Base-by-base conservation (phyloP, 30 jellyfish, hydroid and myxozoan species). In the Nemopilema nomurai region DNA sequence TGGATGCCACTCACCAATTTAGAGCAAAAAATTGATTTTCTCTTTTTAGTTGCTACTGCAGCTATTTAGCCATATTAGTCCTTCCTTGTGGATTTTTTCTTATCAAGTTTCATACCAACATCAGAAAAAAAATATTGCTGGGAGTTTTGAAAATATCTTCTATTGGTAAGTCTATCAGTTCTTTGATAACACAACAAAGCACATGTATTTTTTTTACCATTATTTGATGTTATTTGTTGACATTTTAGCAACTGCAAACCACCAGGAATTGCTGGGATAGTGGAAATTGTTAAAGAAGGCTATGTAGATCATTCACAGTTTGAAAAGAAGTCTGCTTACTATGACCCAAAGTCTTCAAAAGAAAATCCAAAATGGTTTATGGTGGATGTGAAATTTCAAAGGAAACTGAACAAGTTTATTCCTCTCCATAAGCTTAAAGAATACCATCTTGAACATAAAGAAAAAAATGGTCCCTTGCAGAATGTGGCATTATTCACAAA, bases 261-360 rank as follows among this genome's bases (percentile, higher is more conserved):
- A 8, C 98, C 98, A 18, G 98, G 98, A 19, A 82, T 93, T 49
- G 98, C 96, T 57, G 98, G 97, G 8, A 31, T 93, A 16, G 80
- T 89, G 82, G 84, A 73, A 57, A 85, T 93, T 51, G 98, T 68
- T 20, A 88, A 89, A 85, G 91, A 89, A 57, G 97, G 98, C 8
- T 93, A 93, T 76, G 95, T 89, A n/a, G 98, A 93, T 66, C 93
- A 84, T 83, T 88, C 98, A 32, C 97, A 88, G 65, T 93, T 93
- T 81, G 97, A 88, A 68, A 88, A 77, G 65, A 88, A 84, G 32
- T 67, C 91, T 50, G 84, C 84, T 0, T 93, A 93, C 74, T 89
- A 57, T 89, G 97, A 93, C 63, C 94, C 97, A 64, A 93, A 93
- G 87, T 88, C 98, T 25, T 19, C 91, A 17, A 71, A 78, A 57